Base-by-base conservation (phyloP, 2,888 invertebrate species). In the Oscheius myriophilus region DNA sequence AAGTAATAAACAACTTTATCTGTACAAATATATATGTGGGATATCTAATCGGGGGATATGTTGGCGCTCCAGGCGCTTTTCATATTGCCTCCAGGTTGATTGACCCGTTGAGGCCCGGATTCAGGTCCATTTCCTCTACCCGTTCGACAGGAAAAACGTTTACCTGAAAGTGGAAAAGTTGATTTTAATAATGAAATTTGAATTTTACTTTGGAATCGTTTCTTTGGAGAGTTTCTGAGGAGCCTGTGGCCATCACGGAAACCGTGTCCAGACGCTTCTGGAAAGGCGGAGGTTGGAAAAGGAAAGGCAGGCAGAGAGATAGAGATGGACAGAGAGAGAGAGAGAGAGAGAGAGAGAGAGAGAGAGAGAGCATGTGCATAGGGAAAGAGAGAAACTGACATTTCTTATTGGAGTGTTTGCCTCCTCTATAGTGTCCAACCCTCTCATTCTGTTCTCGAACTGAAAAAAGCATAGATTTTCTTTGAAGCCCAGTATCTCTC, bases 61-160 rank as follows among this genome's bases (percentile, higher is more conserved):
- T 33, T 33, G 33, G 33, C 33, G 33, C 33, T 33, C 33, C 33
- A 33, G 33, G 33, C 33, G 33, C 33, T 33, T 9, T 45, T 75
- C 65, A 78, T 25, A 78, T 78, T 39, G 70, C 71, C 18, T 78
- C 78, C 54, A 78, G 66, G 68, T 74, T 73, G 23, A 78, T 75
- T 12, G 73, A 70, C 45, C 70, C 72, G 52, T 69, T 73, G 25
- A 78, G 72, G 52, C 75, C 78, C 59, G 78, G 78, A 66, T 78
- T 78, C 26, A 75, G 61, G 61, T 78, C 78, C 18, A 75, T 73
- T 58, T 78, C 78, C 6, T 70, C 70, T 14, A 58, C 39, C 23
- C 59, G 49, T 12, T 69, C 69, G 14, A 26, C 59, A 9, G 62
- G 52, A 39, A 69, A 69, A 2, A 69, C 65, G 58, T 69, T 69